Evolutionary conservation across 2,113 vertebrate species (phyloP).

Genomic region (Craseonycteris thonglongyai): DNA sequence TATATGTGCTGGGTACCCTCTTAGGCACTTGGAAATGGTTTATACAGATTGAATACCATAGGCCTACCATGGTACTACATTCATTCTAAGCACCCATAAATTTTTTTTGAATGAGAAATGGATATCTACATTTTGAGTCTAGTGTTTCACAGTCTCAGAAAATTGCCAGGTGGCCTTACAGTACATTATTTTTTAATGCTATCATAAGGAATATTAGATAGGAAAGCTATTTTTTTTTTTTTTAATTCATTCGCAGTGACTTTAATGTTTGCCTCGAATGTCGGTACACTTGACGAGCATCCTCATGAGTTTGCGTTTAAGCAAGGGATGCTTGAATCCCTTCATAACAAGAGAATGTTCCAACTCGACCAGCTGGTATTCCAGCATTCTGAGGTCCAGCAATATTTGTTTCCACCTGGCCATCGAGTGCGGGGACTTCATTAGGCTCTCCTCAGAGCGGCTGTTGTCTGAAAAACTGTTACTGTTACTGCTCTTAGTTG

Average conservation of each 20-base stretch:
- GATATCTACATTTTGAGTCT: neutral
- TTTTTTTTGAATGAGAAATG: neutral
- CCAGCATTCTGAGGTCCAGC: no score
- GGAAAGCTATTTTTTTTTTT: no score
- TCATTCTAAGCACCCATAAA: neutral
- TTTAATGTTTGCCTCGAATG: slow-evolving; percentile 14
- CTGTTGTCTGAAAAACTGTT: neutral
- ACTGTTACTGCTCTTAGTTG: neutral
- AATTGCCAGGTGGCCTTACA: neutral
- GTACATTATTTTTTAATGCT: neutral
- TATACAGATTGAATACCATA: neutral
- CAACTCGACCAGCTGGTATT: neutral
- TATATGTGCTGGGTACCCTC: neutral
- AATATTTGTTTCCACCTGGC: neutral
- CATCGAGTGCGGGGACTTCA: neutral
- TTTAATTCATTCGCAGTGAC: neutral
- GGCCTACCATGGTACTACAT: neutral
- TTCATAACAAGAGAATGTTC: neutral
- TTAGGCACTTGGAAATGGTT: neutral
- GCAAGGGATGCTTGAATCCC: neutral
- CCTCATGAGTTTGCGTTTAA: neutral
- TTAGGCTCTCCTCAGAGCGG: neutral
- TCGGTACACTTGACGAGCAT: neutral
- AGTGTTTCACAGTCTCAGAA: neutral
- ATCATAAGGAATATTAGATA: neutral